Base-by-base conservation (phyloP, 1,140 invertebrate genomes). In the Cyclargus thomasi region DNA sequence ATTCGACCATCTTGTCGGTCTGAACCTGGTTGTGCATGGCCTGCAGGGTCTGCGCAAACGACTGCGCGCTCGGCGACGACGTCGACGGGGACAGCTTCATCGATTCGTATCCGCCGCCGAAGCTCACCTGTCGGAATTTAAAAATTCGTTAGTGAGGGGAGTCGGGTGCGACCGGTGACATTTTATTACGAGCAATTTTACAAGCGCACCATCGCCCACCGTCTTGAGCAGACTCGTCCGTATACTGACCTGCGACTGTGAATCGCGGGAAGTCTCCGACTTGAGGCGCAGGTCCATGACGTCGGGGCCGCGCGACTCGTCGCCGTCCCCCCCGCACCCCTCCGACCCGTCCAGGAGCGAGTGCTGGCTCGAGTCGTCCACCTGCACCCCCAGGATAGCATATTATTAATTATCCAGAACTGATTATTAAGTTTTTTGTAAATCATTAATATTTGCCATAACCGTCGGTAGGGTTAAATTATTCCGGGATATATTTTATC, bases 361-460 rank as follows among this genome's bases (percentile, higher is more conserved):
- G 65, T 88, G 85, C 73, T 95, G 93, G 71, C 93, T 95, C 68
- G 92, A 93, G 68, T 95, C 95, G 76, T 95, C 95, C 1, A 59
- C 55, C 55, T 59, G 55, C 55, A 20, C 39, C 11, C 39, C 39
- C 39, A 11, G 11, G 39, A 47, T 47, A 47, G 39, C 39, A 47
- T 47, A 47, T 47, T 47, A 47, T 47, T 47, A 47, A 47, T 47
- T 47, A 47, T 47, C 14, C 39, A 47, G 39, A 47, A 47, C 14
- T 47, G 39, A 47, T 47, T 47, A 16, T 14, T 47, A 47, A 47
- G 14, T 47, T 16, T 47, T 47, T 47, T 47, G 39, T 47, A 14
- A 47, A 47, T 47, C 39, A 47, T 47, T 47, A 47, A 47, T 47
- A 47, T 47, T 14, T 47, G 14, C 39, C 39, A 47, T 47, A 16